Percentiles rank a stretch among this genome's conserved stretches.
These are phyloP conservation scores for Blennius ocellaris DNA, from an alignment of 2,113 vertebrate species.

Conservation along the genomic window DNA sequence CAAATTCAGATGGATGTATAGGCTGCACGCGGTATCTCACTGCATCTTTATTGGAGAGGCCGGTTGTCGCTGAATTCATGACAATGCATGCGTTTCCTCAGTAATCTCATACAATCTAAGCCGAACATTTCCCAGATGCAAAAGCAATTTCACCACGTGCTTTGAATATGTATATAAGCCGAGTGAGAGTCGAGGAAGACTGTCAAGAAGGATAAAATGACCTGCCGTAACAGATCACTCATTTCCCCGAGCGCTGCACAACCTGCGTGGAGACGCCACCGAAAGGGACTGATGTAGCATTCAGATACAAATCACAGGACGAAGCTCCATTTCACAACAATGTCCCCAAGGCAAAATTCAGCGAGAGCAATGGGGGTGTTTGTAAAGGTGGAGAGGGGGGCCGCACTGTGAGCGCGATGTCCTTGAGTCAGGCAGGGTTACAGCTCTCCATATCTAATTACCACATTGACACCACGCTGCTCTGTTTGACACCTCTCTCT, in stretches of 20 bases:
- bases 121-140: conserved; percentile 25
- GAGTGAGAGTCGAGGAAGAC: neutral
- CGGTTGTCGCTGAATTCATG: conserved; percentile 47
- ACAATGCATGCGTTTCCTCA: conserved; percentile 54
- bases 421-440: conserved; percentile 72
- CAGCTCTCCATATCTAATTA: conserved; percentile 68
- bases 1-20: conserved; percentile 53
- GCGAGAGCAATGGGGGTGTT: conserved; percentile 27
- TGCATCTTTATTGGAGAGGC: conserved; percentile 39
- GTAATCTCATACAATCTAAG: conserved; percentile 53
- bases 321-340: conserved; percentile 52
- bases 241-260: conserved; percentile 52
- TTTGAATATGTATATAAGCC: conserved; percentile 54
- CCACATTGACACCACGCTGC: conserved; percentile 52
- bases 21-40: conserved; percentile 26
- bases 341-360: conserved; percentile 37
- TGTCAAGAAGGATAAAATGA: conserved; percentile 50
- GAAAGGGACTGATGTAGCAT: conserved; percentile 49
- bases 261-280: conserved; percentile 42
- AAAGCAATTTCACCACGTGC: conserved; percentile 21
- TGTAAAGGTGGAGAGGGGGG: conserved; percentile 34
- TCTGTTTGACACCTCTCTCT: conserved; percentile 49
- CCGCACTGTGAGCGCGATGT: conserved; percentile 43
- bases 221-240: conserved; percentile 44
- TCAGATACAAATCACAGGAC: conserved; percentile 58